Conservation (phyloP, 2,113 vertebrate genomes). For the Mus pahari region DNA sequence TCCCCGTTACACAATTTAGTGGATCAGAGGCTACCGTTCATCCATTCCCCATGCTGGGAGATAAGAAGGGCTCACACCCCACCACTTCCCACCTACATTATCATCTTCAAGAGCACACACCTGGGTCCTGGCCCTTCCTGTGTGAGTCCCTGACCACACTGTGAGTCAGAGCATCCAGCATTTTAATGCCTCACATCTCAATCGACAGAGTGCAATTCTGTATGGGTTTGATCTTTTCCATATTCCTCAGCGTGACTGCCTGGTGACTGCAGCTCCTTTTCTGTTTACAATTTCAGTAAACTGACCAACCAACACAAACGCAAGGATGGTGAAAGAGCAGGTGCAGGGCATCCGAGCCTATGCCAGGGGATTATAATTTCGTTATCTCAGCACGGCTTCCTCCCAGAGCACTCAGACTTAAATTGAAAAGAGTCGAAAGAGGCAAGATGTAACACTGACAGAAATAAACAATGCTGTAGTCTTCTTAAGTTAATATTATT, state of each 20-base stretch:
- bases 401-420: constrained; percentile 54
- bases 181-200: constrained; percentile 76
- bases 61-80: background rate
- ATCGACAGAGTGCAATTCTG: constrained; percentile 64
- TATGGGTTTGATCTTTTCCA: constrained; percentile 78
- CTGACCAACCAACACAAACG: constrained; percentile 70
- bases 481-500: background rate
- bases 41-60: background rate
- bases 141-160: background rate
- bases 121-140: background rate
- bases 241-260: constrained; percentile 75
- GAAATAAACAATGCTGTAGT: background rate
- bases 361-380: constrained; percentile 76
- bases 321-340: constrained; percentile 70
- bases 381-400: constrained; percentile 63
- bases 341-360: constrained; percentile 48
- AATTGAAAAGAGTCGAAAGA: constrained; percentile 54
- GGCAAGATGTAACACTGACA: constrained; percentile 29
- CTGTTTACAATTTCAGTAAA: constrained; percentile 75
- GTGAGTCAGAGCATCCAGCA: constrained; percentile 15
- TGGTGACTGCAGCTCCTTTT: constrained; percentile 69
- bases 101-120: constrained; percentile 35
- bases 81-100: background rate
- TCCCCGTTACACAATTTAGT: background rate
- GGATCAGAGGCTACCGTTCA: background rate